phyloP scores from a whole-genome alignment of 2,113 vertebrate genomes.

The Actinemys pallida region DNA sequence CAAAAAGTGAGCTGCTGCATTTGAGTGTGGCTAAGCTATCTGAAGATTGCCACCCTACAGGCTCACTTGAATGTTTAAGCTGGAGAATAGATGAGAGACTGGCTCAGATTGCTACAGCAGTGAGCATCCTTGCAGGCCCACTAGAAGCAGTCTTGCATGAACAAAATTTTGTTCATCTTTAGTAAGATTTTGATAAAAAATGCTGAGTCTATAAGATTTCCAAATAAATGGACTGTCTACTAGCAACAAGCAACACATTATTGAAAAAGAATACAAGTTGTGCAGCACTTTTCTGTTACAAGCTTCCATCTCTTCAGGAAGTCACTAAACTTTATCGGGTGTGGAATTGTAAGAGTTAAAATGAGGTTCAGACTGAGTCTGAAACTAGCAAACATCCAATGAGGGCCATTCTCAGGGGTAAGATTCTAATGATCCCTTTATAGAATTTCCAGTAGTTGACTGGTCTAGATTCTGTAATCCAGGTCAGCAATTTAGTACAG shows the following conservation, averaged over 20 bases:
- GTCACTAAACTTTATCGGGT: neutral
- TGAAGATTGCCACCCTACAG: neutral
- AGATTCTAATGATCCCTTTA: neutral
- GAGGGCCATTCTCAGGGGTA: neutral
- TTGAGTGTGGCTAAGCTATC: slow-evolving; percentile 26
- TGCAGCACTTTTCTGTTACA: neutral
- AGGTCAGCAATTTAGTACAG: neutral
- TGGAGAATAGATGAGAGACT: slow-evolving; percentile 1
- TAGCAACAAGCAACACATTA: accelerated
- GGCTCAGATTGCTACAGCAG: slow-evolving; percentile 28
- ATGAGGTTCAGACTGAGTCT: neutral
- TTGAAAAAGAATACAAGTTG: neutral
- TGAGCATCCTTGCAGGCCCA: neutral
- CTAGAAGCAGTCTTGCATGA: neutral
- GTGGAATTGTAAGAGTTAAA: neutral
- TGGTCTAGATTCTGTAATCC: neutral
- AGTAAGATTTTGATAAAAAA: neutral
- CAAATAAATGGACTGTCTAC: neutral
- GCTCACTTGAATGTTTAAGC: slow-evolving; percentile 14
- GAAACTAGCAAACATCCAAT: neutral
- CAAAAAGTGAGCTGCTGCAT: slow-evolving; percentile 39
- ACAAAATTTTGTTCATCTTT: neutral
- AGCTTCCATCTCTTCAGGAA: neutral
- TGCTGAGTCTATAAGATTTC: neutral
- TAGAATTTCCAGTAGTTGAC: neutral